Percentiles rank a stretch among this genome's conserved stretches.
Conservation (phyloP, 2,797 vertebrate species). For the Glossophaga mutica region DNA sequence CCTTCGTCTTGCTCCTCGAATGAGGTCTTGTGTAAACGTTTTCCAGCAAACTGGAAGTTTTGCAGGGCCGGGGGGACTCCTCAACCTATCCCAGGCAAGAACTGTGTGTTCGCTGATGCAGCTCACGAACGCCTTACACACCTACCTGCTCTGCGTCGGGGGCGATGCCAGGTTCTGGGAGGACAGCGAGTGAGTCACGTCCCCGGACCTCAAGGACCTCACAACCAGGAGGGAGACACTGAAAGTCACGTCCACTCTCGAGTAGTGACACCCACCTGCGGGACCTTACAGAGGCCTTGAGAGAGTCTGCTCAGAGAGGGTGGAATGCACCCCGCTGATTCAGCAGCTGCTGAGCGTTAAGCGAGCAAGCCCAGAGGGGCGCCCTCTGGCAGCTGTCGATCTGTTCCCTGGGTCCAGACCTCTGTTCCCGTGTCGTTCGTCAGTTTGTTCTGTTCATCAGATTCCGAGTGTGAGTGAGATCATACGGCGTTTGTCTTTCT, state of each 20-base stretch:
- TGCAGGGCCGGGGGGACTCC: not conserved
- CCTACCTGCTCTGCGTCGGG: not conserved
- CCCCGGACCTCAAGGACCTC: not conserved
- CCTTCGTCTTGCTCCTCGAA: not conserved
- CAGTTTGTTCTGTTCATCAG: too few relatives aligned
- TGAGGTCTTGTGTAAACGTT: not conserved
- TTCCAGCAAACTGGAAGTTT: not conserved
- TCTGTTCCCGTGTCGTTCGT: too few relatives aligned
- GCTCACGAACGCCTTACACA: not conserved
- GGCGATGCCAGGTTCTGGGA: not conserved
- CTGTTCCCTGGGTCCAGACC: too few relatives aligned
- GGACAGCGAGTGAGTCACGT: not conserved
- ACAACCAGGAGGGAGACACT: not conserved
- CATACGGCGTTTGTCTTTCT: too few relatives aligned
- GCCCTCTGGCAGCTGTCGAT: too few relatives aligned
- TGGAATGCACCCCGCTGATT: not conserved
- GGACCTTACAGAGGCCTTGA: not conserved
- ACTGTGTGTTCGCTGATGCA: not conserved
- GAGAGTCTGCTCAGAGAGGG: not conserved
- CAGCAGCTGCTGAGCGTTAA: not conserved
- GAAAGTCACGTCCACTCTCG: not conserved
- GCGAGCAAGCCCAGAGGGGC: not conserved
- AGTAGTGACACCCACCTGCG: not conserved
- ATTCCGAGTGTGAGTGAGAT: too few relatives aligned
- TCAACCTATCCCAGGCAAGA: not conserved